Percentiles rank a stretch among this genome's conserved stretches.
Evolutionary conservation across 2,888 invertebrate species (phyloP).

Genomic region (Heliconius ethilla): DNA sequence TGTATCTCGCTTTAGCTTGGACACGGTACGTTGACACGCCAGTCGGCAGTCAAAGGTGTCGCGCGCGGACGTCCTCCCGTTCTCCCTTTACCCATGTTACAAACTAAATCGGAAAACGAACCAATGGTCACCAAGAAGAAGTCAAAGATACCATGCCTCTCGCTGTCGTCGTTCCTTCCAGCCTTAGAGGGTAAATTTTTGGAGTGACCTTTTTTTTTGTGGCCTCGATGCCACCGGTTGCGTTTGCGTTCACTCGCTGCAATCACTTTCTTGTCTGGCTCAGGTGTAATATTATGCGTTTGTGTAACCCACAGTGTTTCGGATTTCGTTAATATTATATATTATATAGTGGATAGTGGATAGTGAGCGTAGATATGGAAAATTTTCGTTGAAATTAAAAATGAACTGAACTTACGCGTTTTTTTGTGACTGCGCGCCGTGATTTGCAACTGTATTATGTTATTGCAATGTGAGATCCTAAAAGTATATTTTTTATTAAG

Average conservation of each 20-base stretch:
- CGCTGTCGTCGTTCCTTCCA: conserved; percentile 75
- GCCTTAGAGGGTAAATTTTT: conserved; percentile 74
- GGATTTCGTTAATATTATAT: conserved; percentile 52
- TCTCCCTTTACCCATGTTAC: conserved; percentile 67
- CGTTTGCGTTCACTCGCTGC: conserved; percentile 78
- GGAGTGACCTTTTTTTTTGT: conserved; percentile 64
- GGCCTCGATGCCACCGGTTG: conserved; percentile 74
- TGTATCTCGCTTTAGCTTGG: conserved; percentile 65
- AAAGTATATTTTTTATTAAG: conserved; percentile 1
- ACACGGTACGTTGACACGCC: conserved; percentile 72
- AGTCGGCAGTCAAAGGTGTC: conserved; percentile 64
- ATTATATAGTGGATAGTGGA: conserved; percentile 34
- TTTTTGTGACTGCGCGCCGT: conserved; percentile 17
- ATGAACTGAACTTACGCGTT: background rate
- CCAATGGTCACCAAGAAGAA: conserved; percentile 79
- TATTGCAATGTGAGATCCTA: conserved; percentile 26
- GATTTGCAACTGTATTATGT: conserved; percentile 17
- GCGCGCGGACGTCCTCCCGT: conserved; percentile 73
- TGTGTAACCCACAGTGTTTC: conserved; percentile 58
- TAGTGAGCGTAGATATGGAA: conserved; percentile 19
- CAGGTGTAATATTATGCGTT: conserved; percentile 73
- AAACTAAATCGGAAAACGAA: conserved; percentile 72
- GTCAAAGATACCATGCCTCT: conserved; percentile 78
- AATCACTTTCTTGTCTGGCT: conserved; percentile 79
- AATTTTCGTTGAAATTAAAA: conserved; percentile 10